Base-by-base conservation (phyloP, 1,140 invertebrate genomes). In the Lepidurus packardi region DNA sequence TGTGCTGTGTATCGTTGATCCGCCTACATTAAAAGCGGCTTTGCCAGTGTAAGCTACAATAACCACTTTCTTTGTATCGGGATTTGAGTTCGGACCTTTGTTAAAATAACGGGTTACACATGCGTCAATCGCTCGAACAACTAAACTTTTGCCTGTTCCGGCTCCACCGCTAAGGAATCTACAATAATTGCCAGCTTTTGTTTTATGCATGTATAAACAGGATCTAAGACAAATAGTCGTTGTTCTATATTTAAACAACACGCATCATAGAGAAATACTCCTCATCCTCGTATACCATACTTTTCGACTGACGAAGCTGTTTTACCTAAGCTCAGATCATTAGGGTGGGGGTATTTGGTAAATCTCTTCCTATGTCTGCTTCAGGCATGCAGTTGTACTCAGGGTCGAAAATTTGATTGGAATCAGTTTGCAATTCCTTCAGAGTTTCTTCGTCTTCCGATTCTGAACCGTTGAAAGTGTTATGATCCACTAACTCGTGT, bases 51-150 rank as follows among this genome's bases (percentile, higher is more conserved):
- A 25, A 25, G 25, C 25, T 25, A 25, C 25, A 25, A 25, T 25
- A 16, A 47, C 45, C 45, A 47, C 45, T 47, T 47, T 47, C 45
- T 47, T 47, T 9, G 45, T 47, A 16, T 47, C 45, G 9, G 45
- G 45, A 47, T 47, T 47, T 47, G 45, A 47, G 45, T 47, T 47
- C 45, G 45, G 45, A 47, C 45, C 45, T 47, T 47, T 47, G 45
- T 47, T 47, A 47, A 47, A 47, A 16, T 47, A 25, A 25, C 25
- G 25, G 25, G 25, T 25, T 25, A 25, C 25, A 25, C 25, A 25
- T 25, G 25, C 25, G 25, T 25, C 25, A 25, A 25, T 25, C 25
- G 25, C 25, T 25, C 25, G 25, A 25, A 25, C 25, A 25, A 25
- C 25, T 25, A 25, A 25, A 25, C 25, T 25, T 25, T 25, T 25